These are phyloP conservation scores for Tetragnatha versicolor DNA, from an alignment of 1,140 invertebrate genomes.

Conservation along the genomic window DNA sequence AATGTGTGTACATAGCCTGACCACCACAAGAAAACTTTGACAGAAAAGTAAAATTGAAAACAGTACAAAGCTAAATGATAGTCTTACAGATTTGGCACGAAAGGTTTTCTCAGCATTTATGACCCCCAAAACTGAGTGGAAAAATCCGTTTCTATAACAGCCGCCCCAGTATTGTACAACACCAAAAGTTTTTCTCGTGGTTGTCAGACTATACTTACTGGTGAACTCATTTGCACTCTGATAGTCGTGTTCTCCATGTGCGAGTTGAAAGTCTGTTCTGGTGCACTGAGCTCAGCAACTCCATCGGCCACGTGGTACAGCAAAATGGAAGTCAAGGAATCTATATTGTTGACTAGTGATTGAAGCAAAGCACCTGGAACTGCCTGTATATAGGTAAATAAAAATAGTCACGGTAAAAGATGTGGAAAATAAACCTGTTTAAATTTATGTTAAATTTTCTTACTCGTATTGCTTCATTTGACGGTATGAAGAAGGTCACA, in stretches of 20 bases:
- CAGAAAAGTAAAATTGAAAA: too few species aligned
- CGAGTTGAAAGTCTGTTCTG: slow-evolving; percentile 50
- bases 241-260: slow-evolving; percentile 17
- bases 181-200: too few species aligned
- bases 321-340: slow-evolving; percentile 58
- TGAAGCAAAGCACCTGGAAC: neutral
- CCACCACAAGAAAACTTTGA: too few species aligned
- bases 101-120: too few species aligned
- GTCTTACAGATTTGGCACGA: too few species aligned
- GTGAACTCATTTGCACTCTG: slow-evolving; percentile 12
- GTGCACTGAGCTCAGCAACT: slow-evolving; percentile 48
- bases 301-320: slow-evolving; percentile 68
- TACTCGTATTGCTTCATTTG: slow-evolving; percentile 64
- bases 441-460: neutral
- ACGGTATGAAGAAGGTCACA: slow-evolving; percentile 68
- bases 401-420: neutral
- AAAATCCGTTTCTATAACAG: too few species aligned
- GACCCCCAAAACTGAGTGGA: too few species aligned
- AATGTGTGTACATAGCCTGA: too few species aligned
- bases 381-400: neutral
- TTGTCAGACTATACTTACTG: too few species aligned
- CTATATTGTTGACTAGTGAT: neutral
- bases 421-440: neutral
- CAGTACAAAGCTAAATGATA: too few species aligned
- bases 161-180: too few species aligned